phyloP scores from a whole-genome alignment of 2,113 vertebrate genomes.

The Amia ocellicauda region DNA sequence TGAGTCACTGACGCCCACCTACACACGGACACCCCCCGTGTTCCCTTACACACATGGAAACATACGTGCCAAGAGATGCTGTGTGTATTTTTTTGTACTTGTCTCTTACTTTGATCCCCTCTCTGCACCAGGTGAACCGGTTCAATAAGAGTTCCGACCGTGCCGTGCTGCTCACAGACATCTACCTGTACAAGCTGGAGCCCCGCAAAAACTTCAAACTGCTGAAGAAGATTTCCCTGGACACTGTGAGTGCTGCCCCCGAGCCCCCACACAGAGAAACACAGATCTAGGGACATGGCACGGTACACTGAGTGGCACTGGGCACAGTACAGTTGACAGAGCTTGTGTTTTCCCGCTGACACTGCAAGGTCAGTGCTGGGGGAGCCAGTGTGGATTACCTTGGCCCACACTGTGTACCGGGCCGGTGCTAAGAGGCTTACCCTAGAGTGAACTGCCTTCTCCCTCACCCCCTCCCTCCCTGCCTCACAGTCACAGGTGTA shows the following conservation, averaged over 20 bases:
- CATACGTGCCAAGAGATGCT: too few relatives aligned
- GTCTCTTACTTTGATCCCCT: not conserved
- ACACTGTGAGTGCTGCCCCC: slow-evolving; percentile 57
- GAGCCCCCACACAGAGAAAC: slow-evolving; percentile 1
- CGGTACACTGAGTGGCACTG: too few relatives aligned
- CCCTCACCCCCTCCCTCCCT: too few relatives aligned
- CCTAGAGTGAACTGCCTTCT: too few relatives aligned
- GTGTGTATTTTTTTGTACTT: slow-evolving; percentile 2
- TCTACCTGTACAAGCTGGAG: slow-evolving; percentile 83
- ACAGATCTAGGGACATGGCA: not conserved
- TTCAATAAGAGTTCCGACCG: slow-evolving; percentile 82
- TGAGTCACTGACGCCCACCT: not conserved
- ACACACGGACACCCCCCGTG: not conserved
- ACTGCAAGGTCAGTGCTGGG: too few relatives aligned
- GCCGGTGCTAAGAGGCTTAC: too few relatives aligned
- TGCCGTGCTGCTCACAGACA: slow-evolving; percentile 81
- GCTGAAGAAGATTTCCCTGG: slow-evolving; percentile 72
- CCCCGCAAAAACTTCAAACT: slow-evolving; percentile 76
- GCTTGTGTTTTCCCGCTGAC: too few relatives aligned
- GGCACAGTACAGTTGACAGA: too few relatives aligned
- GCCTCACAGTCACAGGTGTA: too few relatives aligned
- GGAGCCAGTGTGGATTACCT: too few relatives aligned
- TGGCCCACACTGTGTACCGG: too few relatives aligned
- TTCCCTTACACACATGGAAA: too few relatives aligned
- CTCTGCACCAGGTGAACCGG: slow-evolving; percentile 72